Evolutionary conservation across 64 coral and sea anemone genomes (phyloP), one percentile per base, ranked within the genome.

Genomic region (Stylophora pistillata): DNA sequence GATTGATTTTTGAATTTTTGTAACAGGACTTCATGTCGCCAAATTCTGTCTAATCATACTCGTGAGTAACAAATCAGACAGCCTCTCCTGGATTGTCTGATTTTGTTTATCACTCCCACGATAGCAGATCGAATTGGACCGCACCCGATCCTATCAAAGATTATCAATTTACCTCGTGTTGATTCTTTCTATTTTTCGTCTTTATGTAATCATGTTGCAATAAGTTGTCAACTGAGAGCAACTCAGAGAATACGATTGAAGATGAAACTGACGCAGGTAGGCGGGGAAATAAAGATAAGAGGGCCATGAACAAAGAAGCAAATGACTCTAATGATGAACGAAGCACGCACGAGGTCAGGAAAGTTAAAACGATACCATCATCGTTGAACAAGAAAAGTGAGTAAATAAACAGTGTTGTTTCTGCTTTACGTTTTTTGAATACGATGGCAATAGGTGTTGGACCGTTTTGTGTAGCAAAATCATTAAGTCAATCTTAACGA

Each of bases 361-460:
- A 84, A 84, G 80, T 70, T 10, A 66, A 66, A 2, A 66, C 79
- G 17, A 3, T 70, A 15, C 80, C 80, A n/a, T 53, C 33, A 54
- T 2, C 32, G 23, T n/a, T 84, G 0, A 14, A 68, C 60, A 68
- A 47, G 11, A 84, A 20, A n/a, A 14, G 80, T 84, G 32, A 69
- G 80, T 27, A 12, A 84, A 68, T 25, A 25, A 68, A 25, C 25
- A 68, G 23, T 12, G 21, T 68, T 26, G 9, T 21, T n/a, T 16
- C 17, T 64, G 20, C 25, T 17, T 65, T 17, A 7, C 20, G 18
- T 7, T 68, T 25, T 26, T 68, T 3, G 25, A 68, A 7, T 11
- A 10, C 64, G 23, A 12, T 12, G 1, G 23, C n/a, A 4, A 7
- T 47, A n/a, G 37, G 37, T 4, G 7, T 47, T 47, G 37, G 37